A percentile compares a stretch with the other conserved stretches of the same genome.
These are phyloP conservation scores for Lysandra coridon DNA, from an alignment of 2,888 invertebrate species.

Conservation along the genomic window DNA sequence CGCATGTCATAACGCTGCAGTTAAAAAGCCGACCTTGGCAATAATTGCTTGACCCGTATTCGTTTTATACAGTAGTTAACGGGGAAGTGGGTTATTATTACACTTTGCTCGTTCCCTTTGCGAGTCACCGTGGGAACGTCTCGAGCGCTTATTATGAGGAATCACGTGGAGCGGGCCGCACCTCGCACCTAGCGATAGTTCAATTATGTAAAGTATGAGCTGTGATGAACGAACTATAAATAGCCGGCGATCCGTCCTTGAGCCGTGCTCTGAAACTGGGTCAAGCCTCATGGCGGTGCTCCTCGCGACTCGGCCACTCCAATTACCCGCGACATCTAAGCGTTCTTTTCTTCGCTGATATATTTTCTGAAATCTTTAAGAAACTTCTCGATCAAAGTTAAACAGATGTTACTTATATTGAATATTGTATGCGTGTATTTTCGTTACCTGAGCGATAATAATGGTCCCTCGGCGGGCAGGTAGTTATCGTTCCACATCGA, in stretches of 20 bases:
- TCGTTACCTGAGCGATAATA: constrained; percentile 68
- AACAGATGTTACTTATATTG: background rate
- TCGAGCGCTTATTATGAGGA: constrained; percentile 47
- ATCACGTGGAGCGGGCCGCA: constrained; percentile 55
- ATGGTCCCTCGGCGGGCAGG: constrained; percentile 58
- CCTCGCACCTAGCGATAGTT: constrained; percentile 61
- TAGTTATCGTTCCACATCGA: constrained; percentile 60
- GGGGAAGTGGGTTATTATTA: constrained; percentile 59
- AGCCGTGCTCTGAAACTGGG: constrained; percentile 73
- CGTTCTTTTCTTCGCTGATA: constrained; percentile 50
- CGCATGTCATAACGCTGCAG: constrained; percentile 15
- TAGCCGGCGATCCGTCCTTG: constrained; percentile 79
- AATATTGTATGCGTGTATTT: constrained; percentile 51
- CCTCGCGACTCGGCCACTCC: constrained; percentile 50
- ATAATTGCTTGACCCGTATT: constrained; percentile 42
- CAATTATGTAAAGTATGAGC: constrained; percentile 71
- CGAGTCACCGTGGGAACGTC: constrained; percentile 62
- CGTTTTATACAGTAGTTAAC: constrained; percentile 49
- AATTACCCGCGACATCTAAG: constrained; percentile 46
- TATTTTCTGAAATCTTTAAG: background rate
- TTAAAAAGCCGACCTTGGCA: constrained; percentile 41
- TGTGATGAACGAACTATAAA: constrained; percentile 75
- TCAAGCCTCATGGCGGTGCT: constrained; percentile 63
- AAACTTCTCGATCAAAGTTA: background rate
- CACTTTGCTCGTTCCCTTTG: constrained; percentile 51